Conservation (phyloP, 2,113 vertebrate genomes). For the Ia io region DNA sequence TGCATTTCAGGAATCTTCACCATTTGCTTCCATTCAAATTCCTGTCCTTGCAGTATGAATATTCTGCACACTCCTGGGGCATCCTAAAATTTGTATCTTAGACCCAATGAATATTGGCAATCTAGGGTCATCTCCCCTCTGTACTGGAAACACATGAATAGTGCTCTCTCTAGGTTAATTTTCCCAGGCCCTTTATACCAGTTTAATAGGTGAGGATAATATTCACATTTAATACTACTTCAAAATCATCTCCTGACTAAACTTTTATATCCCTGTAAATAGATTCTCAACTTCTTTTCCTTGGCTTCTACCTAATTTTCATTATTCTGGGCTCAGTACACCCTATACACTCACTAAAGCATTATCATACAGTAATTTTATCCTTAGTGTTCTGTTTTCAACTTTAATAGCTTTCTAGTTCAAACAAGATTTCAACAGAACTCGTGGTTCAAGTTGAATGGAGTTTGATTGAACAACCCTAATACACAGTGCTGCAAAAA, state of each 20-base stretch:
- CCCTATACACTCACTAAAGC: neutral
- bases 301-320: neutral
- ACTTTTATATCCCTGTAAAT: neutral
- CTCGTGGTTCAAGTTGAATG: neutral
- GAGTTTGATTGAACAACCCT: neutral
- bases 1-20: neutral
- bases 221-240: neutral
- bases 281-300: neutral
- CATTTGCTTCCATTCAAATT: neutral
- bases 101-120: neutral
- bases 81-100: neutral
- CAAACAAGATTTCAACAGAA: slow-evolving; percentile 39
- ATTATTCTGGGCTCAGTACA: neutral
- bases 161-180: neutral
- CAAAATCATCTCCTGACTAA: neutral
- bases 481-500: neutral
- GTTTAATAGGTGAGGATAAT: neutral
- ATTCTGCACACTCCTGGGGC: neutral
- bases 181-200: neutral
- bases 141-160: neutral
- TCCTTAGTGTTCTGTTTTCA: neutral
- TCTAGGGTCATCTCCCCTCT: neutral
- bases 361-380: slow-evolving; percentile 2
- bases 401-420: neutral
- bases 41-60: neutral